Evolutionary conservation across 2,113 vertebrate species (phyloP), one percentile per base, ranked within the genome.

Genomic region (Lepidothrix coronata): DNA sequence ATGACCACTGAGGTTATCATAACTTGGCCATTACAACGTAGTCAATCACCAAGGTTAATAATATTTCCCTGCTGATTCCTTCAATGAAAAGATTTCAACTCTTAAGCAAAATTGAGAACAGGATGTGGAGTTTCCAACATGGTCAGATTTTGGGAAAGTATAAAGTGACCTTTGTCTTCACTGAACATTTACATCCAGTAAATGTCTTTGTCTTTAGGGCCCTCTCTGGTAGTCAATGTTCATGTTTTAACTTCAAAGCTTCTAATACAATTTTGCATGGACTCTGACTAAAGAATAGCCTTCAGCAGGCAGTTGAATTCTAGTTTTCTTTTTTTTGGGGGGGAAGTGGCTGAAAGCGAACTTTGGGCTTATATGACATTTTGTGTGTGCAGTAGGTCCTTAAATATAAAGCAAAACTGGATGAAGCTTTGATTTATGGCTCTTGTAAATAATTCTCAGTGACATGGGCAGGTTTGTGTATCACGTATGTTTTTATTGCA

Each of bases 181-280:
- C 52, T 92, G 93, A 86, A 85, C 70, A 68, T 94, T 96, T 81
- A 65, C 58, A 85, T 89, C 41, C 73, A 89, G 73, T 49, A 94
- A 89, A 94, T 94, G 79, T 67, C 76, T 95, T 81, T 96, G 83
- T 92, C 88, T 96, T 88, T 81, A 93, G 92, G 90, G 95, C 79
- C 65, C 48, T 86, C 62, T 70, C 52, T 72, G 54, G 31, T 72
- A 92, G 88, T 65, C 62, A 84, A 0, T 74, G 79, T 61, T 84
- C 90, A 54, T 75, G 37, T 85, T 93, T 94, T 72, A 89, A 85
- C 92, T 93, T 95, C 76, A 91, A 85, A 94, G 80, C 62, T 91
- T 87, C 66, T 94, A 82, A 91, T 59, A 94, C 62, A 51, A 94
- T 94, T 95, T 96, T 89, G 72, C 83, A 91, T 87, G 88, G 84